Conservation (phyloP, 2,113 vertebrate species). For the Gobio gobio region DNA sequence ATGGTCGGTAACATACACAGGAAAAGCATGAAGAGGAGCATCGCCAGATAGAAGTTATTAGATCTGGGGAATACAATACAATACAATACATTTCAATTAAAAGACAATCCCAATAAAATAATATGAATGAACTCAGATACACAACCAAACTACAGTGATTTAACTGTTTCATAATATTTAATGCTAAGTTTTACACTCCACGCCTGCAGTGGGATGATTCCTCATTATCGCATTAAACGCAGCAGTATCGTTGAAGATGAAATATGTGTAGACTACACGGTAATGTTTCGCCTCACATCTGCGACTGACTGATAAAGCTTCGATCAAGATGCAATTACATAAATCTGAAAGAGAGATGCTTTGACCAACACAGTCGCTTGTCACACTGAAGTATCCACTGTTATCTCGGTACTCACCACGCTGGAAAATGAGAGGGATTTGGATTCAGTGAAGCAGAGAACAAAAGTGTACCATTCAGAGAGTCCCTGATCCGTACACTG, state of each 20-base stretch:
- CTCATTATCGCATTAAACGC: conserved; percentile 31
- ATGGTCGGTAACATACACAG: conserved; percentile 96
- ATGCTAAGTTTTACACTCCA: conserved; percentile 34
- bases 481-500: conserved; percentile 35
- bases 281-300: conserved; percentile 53
- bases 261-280: conserved; percentile 22
- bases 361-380: conserved; percentile 2
- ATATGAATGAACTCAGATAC: background rate
- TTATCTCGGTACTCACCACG: conserved; percentile 29
- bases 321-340: conserved; percentile 51
- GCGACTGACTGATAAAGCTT: conserved; percentile 62
- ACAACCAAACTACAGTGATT: background rate
- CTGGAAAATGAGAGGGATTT: conserved; percentile 33
- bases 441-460: conserved; percentile 38
- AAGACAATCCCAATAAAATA: background rate
- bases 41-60: conserved; percentile 97
- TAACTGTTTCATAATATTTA: conserved; percentile 29
- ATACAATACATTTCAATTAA: conserved; percentile 3
- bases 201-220: conserved; percentile 2
- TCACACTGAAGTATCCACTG: conserved; percentile 20
- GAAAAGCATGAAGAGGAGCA: conserved; percentile 97
- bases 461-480: conserved; percentile 20
- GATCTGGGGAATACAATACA: conserved; percentile 78
- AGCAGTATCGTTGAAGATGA: background rate
- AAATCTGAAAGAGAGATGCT: conserved; percentile 52